Percentiles rank a stretch among this genome's conserved stretches.
These are phyloP conservation scores for Uloborus diversus DNA, from an alignment of 1,140 invertebrate genomes.

Conservation along the genomic window DNA sequence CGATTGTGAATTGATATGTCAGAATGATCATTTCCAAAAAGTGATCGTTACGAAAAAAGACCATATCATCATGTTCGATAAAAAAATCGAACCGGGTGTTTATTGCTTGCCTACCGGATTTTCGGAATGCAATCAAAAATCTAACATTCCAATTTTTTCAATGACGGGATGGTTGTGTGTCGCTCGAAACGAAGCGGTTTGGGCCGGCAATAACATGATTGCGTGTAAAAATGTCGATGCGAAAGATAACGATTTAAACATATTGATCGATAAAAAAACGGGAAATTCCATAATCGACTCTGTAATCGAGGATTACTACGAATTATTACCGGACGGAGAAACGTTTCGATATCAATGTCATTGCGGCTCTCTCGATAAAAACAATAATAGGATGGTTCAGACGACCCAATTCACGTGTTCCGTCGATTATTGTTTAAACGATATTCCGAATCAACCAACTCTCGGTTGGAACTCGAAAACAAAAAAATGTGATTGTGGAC, in stretches of 20 bases:
- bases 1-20: not conserved
- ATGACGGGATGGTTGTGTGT: conserved; percentile 13
- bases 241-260: not conserved
- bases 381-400: not conserved
- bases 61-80: not conserved
- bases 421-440: not conserved
- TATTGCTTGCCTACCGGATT: conserved; percentile 1
- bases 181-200: not conserved
- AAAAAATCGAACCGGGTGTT: not conserved
- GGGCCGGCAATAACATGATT: not conserved
- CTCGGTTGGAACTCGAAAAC: not conserved
- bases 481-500: not conserved
- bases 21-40: not conserved
- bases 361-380: not conserved
- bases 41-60: no score
- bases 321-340: not conserved
- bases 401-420: not conserved
- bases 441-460: not conserved
- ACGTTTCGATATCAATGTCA: not conserved
- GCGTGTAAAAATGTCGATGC: not conserved
- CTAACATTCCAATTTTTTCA: not conserved
- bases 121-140: not conserved
- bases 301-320: not conserved
- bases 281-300: not conserved
- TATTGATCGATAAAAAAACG: not conserved